Evolutionary conservation across 1,140 invertebrate species (phyloP).

Genomic region (Yoshiicerus persimilis): DNA sequence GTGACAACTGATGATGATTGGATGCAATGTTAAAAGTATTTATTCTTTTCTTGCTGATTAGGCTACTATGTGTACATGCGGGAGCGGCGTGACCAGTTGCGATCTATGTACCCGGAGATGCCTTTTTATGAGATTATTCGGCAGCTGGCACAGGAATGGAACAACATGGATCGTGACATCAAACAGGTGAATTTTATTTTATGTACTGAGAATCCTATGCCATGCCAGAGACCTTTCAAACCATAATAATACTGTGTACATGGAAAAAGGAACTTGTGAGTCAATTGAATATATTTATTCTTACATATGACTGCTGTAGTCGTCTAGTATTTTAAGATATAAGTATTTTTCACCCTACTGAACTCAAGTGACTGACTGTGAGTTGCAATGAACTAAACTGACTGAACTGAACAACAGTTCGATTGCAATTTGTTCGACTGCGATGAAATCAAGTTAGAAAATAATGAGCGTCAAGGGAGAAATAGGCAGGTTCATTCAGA

Average conservation of each 20-base stretch:
- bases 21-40: background rate
- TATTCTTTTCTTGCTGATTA: slow-evolving; percentile 27
- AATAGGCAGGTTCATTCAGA: slow-evolving; percentile 7
- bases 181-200: slow-evolving; percentile 44
- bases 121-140: slow-evolving; percentile 51
- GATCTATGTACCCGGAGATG: slow-evolving; percentile 50
- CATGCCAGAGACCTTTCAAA: background rate
- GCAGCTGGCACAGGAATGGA: slow-evolving; percentile 50
- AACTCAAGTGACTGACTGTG: background rate
- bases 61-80: slow-evolving; percentile 50
- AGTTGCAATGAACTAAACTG: background rate
- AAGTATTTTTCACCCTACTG: background rate
- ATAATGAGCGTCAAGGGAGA: slow-evolving; percentile 16
- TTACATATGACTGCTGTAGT: background rate
- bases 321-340: background rate
- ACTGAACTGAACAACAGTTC: background rate
- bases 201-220: background rate
- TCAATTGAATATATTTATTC: background rate
- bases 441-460: slow-evolving; percentile 22
- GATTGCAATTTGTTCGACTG: slow-evolving; percentile 16
- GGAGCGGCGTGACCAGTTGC: slow-evolving; percentile 49
- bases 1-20: slow-evolving; percentile 3
- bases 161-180: slow-evolving; percentile 50
- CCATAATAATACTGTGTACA: background rate
- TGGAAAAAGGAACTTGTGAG: too few species aligned